Evolutionary conservation across 2,113 vertebrate genomes (phyloP).

Genomic region (Saccopteryx bilineata): DNA sequence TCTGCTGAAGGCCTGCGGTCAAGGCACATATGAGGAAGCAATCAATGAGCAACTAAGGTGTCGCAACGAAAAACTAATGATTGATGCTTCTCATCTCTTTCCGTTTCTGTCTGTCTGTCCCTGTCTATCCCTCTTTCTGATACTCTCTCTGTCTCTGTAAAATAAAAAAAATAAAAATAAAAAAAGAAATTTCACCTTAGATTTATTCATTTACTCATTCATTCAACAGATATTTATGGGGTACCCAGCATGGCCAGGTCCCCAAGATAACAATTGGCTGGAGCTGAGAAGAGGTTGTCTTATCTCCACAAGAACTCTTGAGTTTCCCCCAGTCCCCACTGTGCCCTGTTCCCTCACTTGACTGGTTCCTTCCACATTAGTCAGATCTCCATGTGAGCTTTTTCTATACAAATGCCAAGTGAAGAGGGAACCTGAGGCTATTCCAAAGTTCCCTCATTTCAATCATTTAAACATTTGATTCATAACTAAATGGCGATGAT

Average conservation of each 20-base stretch:
- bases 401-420: not conserved
- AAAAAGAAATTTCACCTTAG: not conserved
- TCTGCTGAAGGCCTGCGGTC: too few species aligned
- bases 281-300: not conserved
- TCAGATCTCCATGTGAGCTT: not conserved
- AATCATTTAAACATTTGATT: not conserved
- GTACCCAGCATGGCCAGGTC: not conserved
- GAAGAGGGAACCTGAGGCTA: not conserved
- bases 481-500: not conserved
- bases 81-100: too few species aligned
- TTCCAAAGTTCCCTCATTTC: not conserved
- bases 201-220: not conserved
- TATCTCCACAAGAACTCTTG: not conserved
- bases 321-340: not conserved
- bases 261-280: not conserved
- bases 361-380: not conserved
- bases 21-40: too few species aligned
- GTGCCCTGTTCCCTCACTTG: not conserved
- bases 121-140: too few species aligned
- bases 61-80: too few species aligned
- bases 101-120: too few species aligned
- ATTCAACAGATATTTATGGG: not conserved
- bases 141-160: too few species aligned
- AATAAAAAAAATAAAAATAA: too few species aligned
- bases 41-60: too few species aligned